Conservation (phyloP, 2,888 invertebrate genomes). For the Blastobasis adustella region DNA sequence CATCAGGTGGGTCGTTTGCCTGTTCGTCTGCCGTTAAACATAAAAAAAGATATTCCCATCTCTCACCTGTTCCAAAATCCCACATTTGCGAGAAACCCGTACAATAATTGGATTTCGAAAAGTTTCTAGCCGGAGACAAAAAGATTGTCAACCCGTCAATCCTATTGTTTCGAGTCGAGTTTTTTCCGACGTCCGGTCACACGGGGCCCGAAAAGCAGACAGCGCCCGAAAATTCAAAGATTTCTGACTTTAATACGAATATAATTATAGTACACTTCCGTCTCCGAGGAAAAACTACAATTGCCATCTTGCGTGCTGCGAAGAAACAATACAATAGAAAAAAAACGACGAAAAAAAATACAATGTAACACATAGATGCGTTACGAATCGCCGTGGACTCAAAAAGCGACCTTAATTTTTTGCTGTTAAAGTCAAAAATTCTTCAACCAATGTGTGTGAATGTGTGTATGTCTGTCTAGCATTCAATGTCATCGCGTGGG, state of each 20-base stretch:
- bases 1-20: too few species aligned
- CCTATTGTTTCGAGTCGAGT: not conserved
- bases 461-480: not conserved
- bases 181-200: not conserved
- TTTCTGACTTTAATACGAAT: constrained; percentile 60
- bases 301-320: constrained; percentile 56
- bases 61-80: too few species aligned
- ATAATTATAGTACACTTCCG: constrained; percentile 64
- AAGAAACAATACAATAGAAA: constrained; percentile 49
- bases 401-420: not conserved
- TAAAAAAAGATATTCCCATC: too few species aligned
- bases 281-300: constrained; percentile 55
- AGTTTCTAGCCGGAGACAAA: not conserved
- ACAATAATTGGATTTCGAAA: too few species aligned
- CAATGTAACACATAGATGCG: constrained; percentile 3
- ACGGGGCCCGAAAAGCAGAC: constrained; percentile 2
- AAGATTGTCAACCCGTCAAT: constrained; percentile 5
- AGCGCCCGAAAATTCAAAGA: constrained; percentile 35
- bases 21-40: too few species aligned
- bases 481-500: constrained; percentile 7
- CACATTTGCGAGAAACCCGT: too few species aligned
- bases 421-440: not conserved
- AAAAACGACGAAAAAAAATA: constrained; percentile 27
- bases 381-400: not conserved
- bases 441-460: not conserved